Base-by-base conservation (phyloP, 2,113 vertebrate genomes). In the Anhinga anhinga region DNA sequence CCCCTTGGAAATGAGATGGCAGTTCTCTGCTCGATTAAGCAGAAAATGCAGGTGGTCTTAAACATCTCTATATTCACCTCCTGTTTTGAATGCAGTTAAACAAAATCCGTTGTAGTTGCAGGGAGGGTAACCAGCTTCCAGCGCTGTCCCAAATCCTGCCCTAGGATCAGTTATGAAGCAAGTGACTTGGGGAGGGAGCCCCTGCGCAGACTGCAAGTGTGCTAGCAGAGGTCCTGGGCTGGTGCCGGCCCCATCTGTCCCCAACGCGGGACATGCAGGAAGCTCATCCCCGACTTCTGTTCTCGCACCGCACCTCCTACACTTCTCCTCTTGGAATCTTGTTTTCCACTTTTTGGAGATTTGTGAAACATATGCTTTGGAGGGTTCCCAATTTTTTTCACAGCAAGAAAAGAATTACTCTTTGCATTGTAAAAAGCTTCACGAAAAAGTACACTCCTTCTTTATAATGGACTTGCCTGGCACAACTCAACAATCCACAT, bases 341-440 rank as follows among this genome's bases (percentile, higher is more conserved):
- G 91, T 93, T 96, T 97, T 95, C 91, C 87, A 91, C 94, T 94
- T 95, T 91, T 91, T 34, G 82, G 91, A 93, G 95, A 87, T 94
- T 96, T 90, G 89, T 82, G 93, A 91, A 96, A 95, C 96, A 97
- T 76, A 80, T 96, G 96, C 93, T 83, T 93, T 94, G 94, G 96
- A 97, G 95, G 91, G 59, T 21, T 93, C 94, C 96, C 97, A 97
- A 63, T 36, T 90, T 87, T 79, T 89, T 93, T 73, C 89, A 50
- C 73, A 36, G 70, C 81, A 11, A 97, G 93, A 78, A 80, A 69
- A 87, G 91, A 91, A 82, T 85, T 80, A 49, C 84, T 93, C 70
- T 88, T 25, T 7, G 78, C 13, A 0, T 88, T 91, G 91, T 96
- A 93, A 96, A 96, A 97, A 70, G 78, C 88, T 77, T 82, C 91